Percentiles rank a stretch among this genome's conserved stretches.
phyloP scores from a whole-genome alignment of 2,797 vertebrate species.

The Melanotaenia boesemani region DNA sequence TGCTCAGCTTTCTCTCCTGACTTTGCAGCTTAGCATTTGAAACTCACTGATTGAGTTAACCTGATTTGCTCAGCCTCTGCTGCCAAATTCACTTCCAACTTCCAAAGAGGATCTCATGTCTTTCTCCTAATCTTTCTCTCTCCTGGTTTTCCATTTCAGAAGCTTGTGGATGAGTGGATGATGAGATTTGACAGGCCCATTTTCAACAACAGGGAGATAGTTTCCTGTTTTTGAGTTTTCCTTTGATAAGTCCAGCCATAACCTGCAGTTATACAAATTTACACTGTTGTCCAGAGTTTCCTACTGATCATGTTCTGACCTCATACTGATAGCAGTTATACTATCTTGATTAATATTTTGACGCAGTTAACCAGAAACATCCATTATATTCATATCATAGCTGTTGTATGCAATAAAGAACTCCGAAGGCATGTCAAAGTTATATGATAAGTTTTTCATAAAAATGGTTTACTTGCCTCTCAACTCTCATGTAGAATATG shows the following conservation, averaged over 20 bases:
- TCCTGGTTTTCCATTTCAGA: slow-evolving; percentile 39
- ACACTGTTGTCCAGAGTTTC: neutral
- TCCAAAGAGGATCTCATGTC: slow-evolving; percentile 34
- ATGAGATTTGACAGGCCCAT: slow-evolving; percentile 66
- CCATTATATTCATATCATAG: too few relatives aligned
- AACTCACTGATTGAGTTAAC: slow-evolving; percentile 71
- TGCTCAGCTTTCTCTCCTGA: slow-evolving; percentile 23
- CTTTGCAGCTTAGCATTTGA: slow-evolving; percentile 54
- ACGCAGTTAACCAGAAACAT: too few relatives aligned
- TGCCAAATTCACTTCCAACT: slow-evolving; percentile 54
- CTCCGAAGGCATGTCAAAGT: too few relatives aligned
- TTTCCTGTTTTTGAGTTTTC: slow-evolving; percentile 40
- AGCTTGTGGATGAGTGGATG: slow-evolving; percentile 55
- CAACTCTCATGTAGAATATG: too few relatives aligned
- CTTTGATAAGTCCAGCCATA: slow-evolving; percentile 44
- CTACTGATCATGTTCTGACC: neutral
- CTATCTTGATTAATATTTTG: too few relatives aligned
- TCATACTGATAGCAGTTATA: too few relatives aligned
- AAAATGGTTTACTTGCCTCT: too few relatives aligned
- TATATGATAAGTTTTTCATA: too few relatives aligned
- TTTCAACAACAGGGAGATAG: slow-evolving; percentile 39
- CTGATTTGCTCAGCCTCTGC: slow-evolving; percentile 56
- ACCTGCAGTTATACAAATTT: neutral
- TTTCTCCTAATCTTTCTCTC: neutral
- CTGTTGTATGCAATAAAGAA: too few relatives aligned